phyloP scores from a whole-genome alignment of 2,888 invertebrate species.

The Dasypolia templi region DNA sequence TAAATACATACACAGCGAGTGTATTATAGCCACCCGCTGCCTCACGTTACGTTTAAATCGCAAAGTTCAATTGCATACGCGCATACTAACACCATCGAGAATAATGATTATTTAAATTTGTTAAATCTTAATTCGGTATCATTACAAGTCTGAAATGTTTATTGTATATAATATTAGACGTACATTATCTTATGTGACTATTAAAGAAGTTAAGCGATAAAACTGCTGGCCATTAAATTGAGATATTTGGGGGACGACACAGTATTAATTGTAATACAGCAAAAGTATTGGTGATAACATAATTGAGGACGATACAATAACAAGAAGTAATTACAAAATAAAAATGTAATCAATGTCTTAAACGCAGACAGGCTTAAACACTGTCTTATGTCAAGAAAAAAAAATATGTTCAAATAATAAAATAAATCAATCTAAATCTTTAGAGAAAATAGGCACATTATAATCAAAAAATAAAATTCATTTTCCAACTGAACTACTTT shows the following conservation, averaged over 20 bases:
- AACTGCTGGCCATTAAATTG: slow-evolving; percentile 80
- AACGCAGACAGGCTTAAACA: slow-evolving; percentile 24
- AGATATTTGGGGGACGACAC: slow-evolving; percentile 72
- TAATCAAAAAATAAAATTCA: not conserved
- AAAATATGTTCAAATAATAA: slow-evolving; percentile 12
- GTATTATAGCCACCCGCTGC: slow-evolving; percentile 53
- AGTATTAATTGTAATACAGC: slow-evolving; percentile 53
- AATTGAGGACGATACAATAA: slow-evolving; percentile 48
- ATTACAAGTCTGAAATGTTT: slow-evolving; percentile 72
- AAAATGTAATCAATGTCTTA: slow-evolving; percentile 29
- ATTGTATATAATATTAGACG: slow-evolving; percentile 66
- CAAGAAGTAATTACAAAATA: slow-evolving; percentile 20
- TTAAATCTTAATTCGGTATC: slow-evolving; percentile 74
- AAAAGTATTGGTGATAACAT: slow-evolving; percentile 48
- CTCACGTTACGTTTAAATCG: slow-evolving; percentile 47
- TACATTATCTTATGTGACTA: slow-evolving; percentile 75
- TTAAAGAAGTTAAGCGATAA: slow-evolving; percentile 73
- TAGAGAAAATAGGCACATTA: not conserved
- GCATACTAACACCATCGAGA: slow-evolving; percentile 60
- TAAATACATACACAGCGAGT: slow-evolving; percentile 52
- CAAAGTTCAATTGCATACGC: slow-evolving; percentile 55
- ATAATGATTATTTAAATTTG: slow-evolving; percentile 59
- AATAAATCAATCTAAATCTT: slow-evolving; percentile 19
- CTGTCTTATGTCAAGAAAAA: slow-evolving; percentile 36
- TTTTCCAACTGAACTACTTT: slow-evolving; percentile 3